Evolutionary conservation across 2,113 vertebrate species (phyloP), one percentile per base, ranked within the genome.

Genomic region (Oenanthe melanoleuca): DNA sequence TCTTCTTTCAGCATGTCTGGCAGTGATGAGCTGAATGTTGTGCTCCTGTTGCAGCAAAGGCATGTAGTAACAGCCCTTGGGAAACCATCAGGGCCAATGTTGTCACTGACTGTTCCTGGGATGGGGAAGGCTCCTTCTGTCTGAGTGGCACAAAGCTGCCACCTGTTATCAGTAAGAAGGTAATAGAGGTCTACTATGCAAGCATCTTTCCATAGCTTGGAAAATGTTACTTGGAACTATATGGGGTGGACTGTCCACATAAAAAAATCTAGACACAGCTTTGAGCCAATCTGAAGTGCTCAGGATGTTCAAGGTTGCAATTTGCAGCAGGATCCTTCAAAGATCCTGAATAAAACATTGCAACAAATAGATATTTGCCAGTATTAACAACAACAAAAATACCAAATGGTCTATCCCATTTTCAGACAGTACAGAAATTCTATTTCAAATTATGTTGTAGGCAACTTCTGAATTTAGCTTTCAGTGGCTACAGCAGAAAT

Each of bases 381-480:
- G 2, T 69, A 69, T 61, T 78, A 80, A 50, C 31, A 67, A 31
- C 13, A 66, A 17, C 12, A 80, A 72, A 78, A 89, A 72, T 53
- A 21, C 28, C 34, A 14, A 45, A 24, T 66, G 4, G 38, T 64
- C 50, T 49, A 5, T 45, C 29, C 25, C 75, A 8, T 75, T 79
- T 89, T 44, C 42, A 93, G 45, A n/a, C 40, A 72, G 66, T 37
- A 45, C 14, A 90, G 38, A 64, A 74, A 61, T n/a, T 37, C 14
- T 45, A 25, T 80, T 88, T 83, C 64, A 74, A 37, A 55, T 80
- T 67, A 59, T 53, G 8, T 82, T 61, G 45, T 56, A 52, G 70
- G n/a, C 34, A 86, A 66, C 7, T 69, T 80, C 74, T 77, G 56
- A 83, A 89, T 90, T 94, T 93, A 83, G 67, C 63, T 85, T 82